Base-by-base conservation (phyloP, 2,113 vertebrate genomes). In the Petromus typicus region DNA sequence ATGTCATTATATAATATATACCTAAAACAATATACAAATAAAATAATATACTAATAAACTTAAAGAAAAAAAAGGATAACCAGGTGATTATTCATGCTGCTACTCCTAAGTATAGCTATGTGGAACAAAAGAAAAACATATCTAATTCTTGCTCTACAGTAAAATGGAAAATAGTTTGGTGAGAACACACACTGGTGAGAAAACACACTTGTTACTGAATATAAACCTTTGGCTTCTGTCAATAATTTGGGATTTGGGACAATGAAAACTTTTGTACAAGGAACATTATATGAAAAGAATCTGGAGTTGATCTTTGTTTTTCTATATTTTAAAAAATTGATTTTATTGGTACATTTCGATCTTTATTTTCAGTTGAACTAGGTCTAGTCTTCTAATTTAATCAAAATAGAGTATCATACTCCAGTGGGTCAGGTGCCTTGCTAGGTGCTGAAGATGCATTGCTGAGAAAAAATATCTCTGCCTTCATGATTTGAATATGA, bases 141-240 rank as follows among this genome's bases (percentile, higher is more conserved):
- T 89, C 34, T 30, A 96, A 64, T 84, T n/a, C 16, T 56, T 94
- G 40, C 10, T 87, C 18, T 2, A 48, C 5, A 71, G 22, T 89
- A 73, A 83, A 87, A 43, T 87, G 51, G 78, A 84, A 94, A 94
- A 90, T n/a, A 75, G 18, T 32, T 95, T 67, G 78, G 57, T 66
- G 56, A 93, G 57, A 88, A 92, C n/a, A n/a, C n/a, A n/a, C n/a
- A n/a, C n/a, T n/a, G 78, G 57, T 66, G 88, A 83, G 57, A 69
- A 18, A 54, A 93, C 88, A 18, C 81, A 67, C 37, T 92, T 95
- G 20, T 63, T 89, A n/a, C 17, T 78, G 18, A 90, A 84, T 83
- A 9, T 82, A 89, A 94, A 80, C 90, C 9, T 88, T 90, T 76
- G 81, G 32, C 25, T 95, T 54, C 23, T 93, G 45, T 92, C 14